These are phyloP conservation scores for Amiota minor DNA, from an alignment of 2,888 invertebrate species.

Conservation along the genomic window DNA sequence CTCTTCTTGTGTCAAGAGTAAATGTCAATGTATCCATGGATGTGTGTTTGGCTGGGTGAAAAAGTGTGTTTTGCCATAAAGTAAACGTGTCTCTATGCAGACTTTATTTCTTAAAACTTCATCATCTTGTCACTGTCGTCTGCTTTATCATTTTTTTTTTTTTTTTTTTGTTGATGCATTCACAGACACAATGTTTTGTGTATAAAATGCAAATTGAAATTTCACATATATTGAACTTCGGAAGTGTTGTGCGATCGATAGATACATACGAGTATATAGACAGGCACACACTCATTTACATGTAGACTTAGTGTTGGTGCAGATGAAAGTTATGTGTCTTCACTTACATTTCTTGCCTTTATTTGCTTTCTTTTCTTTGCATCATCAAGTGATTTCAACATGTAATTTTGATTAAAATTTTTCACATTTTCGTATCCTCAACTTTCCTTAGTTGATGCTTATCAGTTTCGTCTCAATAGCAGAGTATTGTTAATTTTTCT, in stretches of 20 bases:
- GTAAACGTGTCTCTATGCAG: slow-evolving; percentile 11
- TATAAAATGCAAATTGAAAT: slow-evolving; percentile 65
- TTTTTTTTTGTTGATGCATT: neutral
- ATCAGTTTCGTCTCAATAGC: neutral
- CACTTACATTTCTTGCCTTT: too few species aligned
- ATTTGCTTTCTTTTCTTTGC: too few species aligned
- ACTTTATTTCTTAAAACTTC: neutral
- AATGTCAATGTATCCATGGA: slow-evolving; percentile 36
- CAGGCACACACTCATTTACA: slow-evolving; percentile 23
- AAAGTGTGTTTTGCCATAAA: neutral
- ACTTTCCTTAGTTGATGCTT: neutral
- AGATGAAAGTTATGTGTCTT: slow-evolving; percentile 49
- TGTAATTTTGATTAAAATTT: slow-evolving; percentile 54
- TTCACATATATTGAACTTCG: slow-evolving; percentile 46
- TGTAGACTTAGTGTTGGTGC: too few species aligned
- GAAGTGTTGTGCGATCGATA: neutral
- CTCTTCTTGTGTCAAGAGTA: slow-evolving; percentile 47
- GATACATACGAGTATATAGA: slow-evolving; percentile 3
- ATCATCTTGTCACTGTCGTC: too few species aligned
- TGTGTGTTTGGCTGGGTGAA: slow-evolving; percentile 23
- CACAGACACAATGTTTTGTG: slow-evolving; percentile 44
- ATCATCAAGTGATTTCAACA: neutral
- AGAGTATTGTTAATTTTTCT: slow-evolving; percentile 1
- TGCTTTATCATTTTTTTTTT: too few species aligned
- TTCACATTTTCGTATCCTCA: slow-evolving; percentile 11